A percentile compares a stretch with the other conserved stretches of the same genome.
These are phyloP conservation scores for Troilus luridus DNA, from an alignment of 2,888 invertebrate species.

Conservation along the genomic window DNA sequence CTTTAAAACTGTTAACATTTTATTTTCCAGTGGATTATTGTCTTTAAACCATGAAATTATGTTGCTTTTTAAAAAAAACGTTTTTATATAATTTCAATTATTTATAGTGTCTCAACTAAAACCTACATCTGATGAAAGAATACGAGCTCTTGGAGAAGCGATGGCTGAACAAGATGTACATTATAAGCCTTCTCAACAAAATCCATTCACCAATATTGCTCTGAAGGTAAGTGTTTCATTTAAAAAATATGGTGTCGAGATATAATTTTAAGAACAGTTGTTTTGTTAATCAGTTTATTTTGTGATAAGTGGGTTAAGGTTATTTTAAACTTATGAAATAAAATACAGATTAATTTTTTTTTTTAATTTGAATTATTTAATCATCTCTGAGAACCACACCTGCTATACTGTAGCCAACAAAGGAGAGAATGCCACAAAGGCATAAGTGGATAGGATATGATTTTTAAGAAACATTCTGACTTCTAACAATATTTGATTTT, in stretches of 20 bases:
- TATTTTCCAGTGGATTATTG: not conserved
- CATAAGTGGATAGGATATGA: no score
- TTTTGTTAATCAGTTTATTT: not conserved
- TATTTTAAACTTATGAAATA: no score
- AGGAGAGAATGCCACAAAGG: no score
- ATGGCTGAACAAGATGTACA: slow-evolving; percentile 89
- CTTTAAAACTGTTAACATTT: not conserved
- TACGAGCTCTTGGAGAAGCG: slow-evolving; percentile 82
- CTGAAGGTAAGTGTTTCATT: slow-evolving; percentile 58
- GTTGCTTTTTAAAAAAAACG: not conserved
- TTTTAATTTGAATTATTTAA: no score
- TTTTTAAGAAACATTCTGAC: no score
- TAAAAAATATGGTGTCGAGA: not conserved
- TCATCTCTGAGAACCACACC: no score
- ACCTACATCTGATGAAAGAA: slow-evolving; percentile 76
- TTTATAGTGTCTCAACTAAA: slow-evolving; percentile 13
- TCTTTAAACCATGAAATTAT: not conserved
- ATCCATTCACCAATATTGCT: slow-evolving; percentile 76
- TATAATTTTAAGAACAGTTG: no score
- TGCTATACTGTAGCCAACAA: no score
- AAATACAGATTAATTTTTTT: no score
- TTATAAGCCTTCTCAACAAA: slow-evolving; percentile 78
- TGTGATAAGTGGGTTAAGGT: not conserved
- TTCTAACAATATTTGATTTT: no score
- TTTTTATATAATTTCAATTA: not conserved